These are phyloP conservation scores for Ochropleura leucogaster DNA, from an alignment of 2,888 invertebrate genomes.

Conservation along the genomic window DNA sequence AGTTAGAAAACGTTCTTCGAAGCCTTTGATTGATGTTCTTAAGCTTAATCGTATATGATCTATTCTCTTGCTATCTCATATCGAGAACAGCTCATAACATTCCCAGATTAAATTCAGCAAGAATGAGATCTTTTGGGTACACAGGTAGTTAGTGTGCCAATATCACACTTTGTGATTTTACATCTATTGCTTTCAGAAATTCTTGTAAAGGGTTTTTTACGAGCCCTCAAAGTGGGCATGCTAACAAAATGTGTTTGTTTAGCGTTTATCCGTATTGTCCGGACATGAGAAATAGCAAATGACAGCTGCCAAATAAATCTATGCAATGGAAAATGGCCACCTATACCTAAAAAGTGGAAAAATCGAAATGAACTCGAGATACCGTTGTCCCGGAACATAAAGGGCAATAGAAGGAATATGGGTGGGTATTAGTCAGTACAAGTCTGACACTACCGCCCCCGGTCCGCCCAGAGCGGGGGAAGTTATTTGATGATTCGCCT, in stretches of 20 bases:
- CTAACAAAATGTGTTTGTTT: neutral
- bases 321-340: conserved; percentile 9
- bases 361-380: neutral
- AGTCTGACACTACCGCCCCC: too few relatives aligned
- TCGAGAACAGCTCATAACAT: too few relatives aligned
- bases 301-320: conserved; percentile 14
- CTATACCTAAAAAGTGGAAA: neutral
- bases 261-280: neutral
- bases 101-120: neutral
- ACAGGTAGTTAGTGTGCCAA: neutral
- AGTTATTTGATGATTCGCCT: too few relatives aligned
- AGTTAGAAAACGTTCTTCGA: neutral
- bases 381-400: too few relatives aligned
- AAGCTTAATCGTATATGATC: neutral
- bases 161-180: neutral
- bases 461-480: too few relatives aligned
- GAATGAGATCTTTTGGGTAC: neutral
- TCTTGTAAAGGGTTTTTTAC: neutral
- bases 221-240: conserved; percentile 1
- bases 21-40: neutral
- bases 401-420: too few relatives aligned
- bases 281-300: conserved; percentile 10
- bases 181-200: neutral
- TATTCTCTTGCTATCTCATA: neutral
- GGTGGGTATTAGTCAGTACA: too few relatives aligned